Percentiles rank a stretch among this genome's conserved stretches.
Evolutionary conservation across 2,797 vertebrate genomes (phyloP).

Genomic region (Smutsia temminckii): DNA sequence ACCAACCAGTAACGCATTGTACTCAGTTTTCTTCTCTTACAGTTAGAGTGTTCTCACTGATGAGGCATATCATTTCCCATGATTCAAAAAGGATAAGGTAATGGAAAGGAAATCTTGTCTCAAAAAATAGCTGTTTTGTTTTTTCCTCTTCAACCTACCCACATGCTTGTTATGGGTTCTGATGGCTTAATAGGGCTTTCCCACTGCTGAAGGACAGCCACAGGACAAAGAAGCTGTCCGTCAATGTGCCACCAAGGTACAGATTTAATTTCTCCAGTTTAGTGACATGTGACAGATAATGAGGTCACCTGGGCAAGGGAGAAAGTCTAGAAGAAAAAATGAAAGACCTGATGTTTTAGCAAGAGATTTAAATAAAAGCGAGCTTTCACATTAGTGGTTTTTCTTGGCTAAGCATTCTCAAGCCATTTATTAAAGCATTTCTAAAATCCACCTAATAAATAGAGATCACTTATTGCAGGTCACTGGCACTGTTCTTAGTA

Average conservation of each 20-base stretch:
- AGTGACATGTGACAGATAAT: conserved; percentile 13
- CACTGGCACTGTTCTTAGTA: not conserved
- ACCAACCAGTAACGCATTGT: not conserved
- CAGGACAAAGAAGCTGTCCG: not conserved
- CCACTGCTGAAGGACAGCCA: not conserved
- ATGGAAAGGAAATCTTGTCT: not conserved
- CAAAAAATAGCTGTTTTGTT: not conserved
- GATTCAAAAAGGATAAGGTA: conserved; percentile 37
- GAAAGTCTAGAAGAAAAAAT: conserved; percentile 6
- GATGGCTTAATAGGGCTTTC: not conserved
- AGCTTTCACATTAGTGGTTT: not conserved
- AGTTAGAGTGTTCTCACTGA: not conserved
- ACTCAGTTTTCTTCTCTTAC: conserved; percentile 2
- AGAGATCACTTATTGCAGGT: not conserved
- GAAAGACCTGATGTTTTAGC: not conserved
- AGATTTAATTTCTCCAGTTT: conserved; percentile 37
- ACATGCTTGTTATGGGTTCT: not conserved
- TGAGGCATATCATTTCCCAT: not conserved
- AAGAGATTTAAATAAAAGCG: conserved; percentile 40
- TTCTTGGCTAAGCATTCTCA: not conserved
- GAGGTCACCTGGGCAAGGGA: conserved; percentile 27
- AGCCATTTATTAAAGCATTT: not conserved
- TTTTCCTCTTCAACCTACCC: conserved; percentile 29
- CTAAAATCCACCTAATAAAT: not conserved
- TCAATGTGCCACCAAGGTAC: not conserved